Percentiles rank a stretch among this genome's conserved stretches.
phyloP scores from a whole-genome alignment of 1,140 invertebrate genomes.

The Liolophura sinensis region DNA sequence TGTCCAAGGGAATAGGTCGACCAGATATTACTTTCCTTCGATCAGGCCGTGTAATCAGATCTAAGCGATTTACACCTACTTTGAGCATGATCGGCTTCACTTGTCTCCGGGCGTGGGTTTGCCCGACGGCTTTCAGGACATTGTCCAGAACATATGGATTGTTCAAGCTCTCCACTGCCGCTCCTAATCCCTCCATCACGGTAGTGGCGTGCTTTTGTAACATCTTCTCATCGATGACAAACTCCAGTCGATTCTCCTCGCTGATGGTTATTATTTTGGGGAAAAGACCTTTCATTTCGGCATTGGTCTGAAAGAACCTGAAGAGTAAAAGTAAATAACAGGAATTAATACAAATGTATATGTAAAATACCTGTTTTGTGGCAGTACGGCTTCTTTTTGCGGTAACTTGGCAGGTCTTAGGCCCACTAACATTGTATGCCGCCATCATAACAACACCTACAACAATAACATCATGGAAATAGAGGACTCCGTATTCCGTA shows the following conservation, averaged over 20 bases:
- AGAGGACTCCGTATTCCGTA: too few relatives aligned
- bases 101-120: slow-evolving; percentile 46
- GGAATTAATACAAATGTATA: too few relatives aligned
- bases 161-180: slow-evolving; percentile 41
- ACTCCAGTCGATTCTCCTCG: slow-evolving; percentile 44
- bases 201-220: slow-evolving; percentile 38
- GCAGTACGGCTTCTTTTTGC: too few relatives aligned
- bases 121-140: slow-evolving; percentile 45
- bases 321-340: slow-evolving; percentile 14
- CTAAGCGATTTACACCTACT: slow-evolving; percentile 22
- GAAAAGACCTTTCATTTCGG: slow-evolving; percentile 44
- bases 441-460: too few relatives aligned
- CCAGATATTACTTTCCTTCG: too few relatives aligned
- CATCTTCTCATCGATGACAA: slow-evolving; percentile 49
- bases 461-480: too few relatives aligned
- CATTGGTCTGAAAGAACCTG: slow-evolving; percentile 46
- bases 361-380: too few relatives aligned
- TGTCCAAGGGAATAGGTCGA: too few relatives aligned
- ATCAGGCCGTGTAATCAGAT: too few relatives aligned
- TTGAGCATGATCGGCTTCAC: slow-evolving; percentile 50
- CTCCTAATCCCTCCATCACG: slow-evolving; percentile 42
- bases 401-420: too few relatives aligned
- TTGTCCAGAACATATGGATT: slow-evolving; percentile 46
- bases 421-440: too few relatives aligned
- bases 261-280: slow-evolving; percentile 50